Evolutionary conservation across 1,140 invertebrate species (phyloP).

Genomic region (Drosophila malerkotliana): DNA sequence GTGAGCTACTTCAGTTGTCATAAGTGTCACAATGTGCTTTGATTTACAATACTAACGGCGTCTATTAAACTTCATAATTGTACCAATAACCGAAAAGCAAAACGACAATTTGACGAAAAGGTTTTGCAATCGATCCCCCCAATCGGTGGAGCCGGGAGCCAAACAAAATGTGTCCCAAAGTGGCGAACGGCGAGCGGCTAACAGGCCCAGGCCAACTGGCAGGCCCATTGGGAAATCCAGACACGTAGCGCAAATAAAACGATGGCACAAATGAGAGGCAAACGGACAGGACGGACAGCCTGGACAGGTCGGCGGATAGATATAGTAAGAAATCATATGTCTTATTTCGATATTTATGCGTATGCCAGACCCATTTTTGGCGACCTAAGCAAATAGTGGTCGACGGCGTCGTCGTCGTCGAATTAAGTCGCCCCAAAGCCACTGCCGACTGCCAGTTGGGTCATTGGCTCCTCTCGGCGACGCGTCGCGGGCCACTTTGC

Average conservation of each 20-base stretch:
- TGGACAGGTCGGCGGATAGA: slow-evolving; percentile 30
- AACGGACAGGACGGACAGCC: not conserved
- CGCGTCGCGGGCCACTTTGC: slow-evolving; percentile 51
- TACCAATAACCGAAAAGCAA: slow-evolving; percentile 73
- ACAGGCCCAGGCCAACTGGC: not conserved
- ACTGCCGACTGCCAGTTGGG: slow-evolving; percentile 59
- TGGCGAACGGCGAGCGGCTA: slow-evolving; percentile 7
- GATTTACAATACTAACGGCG: slow-evolving; percentile 77
- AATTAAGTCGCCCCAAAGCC: slow-evolving; percentile 49
- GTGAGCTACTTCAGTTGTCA: slow-evolving; percentile 80
- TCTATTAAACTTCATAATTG: slow-evolving; percentile 82
- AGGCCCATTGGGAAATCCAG: slow-evolving; percentile 54
- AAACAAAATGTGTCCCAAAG: slow-evolving; percentile 24
- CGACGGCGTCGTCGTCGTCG: slow-evolving; percentile 7
- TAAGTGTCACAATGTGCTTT: slow-evolving; percentile 80
- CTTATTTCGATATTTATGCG: slow-evolving; percentile 79
- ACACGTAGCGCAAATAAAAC: slow-evolving; percentile 77
- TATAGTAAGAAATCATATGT: slow-evolving; percentile 79
- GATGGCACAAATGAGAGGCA: slow-evolving; percentile 68
- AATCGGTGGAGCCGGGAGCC: slow-evolving; percentile 25
- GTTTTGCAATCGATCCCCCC: slow-evolving; percentile 59
- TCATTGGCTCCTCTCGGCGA: slow-evolving; percentile 69
- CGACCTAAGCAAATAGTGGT: slow-evolving; percentile 78
- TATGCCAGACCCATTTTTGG: slow-evolving; percentile 79
- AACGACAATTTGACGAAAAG: slow-evolving; percentile 59